Conservation (phyloP, 2,888 invertebrate genomes). For the Rapana venosa region DNA sequence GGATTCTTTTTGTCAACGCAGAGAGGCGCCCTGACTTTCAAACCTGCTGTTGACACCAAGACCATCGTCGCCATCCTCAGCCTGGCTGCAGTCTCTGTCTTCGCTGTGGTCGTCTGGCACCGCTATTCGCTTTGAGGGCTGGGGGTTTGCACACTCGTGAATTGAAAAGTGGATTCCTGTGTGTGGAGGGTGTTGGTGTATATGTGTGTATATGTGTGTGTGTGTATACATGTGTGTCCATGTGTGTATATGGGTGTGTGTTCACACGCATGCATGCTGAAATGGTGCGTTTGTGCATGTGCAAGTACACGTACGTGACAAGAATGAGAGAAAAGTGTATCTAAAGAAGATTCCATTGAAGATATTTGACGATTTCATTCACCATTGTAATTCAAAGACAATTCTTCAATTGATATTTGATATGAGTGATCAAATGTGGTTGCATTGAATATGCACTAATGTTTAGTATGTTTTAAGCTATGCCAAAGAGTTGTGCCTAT, state of each 20-base stretch:
- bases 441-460: no score
- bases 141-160: background rate
- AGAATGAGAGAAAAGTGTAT: no score
- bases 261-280: no score
- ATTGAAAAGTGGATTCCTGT: background rate
- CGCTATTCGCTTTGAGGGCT: background rate
- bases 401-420: no score
- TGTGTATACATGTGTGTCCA: slow-evolving; percentile 12
- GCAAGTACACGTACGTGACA: no score
- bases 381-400: no score
- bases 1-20: background rate
- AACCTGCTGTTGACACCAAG: slow-evolving; percentile 23
- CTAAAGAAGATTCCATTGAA: no score
- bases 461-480: no score
- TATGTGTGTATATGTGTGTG: background rate
- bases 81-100: slow-evolving; percentile 33
- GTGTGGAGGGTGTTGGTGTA: slow-evolving; percentile 20
- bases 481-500: no score
- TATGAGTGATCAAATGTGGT: no score
- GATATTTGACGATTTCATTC: no score
- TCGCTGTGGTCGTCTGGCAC: slow-evolving; percentile 33
- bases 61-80: slow-evolving; percentile 30
- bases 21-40: slow-evolving; percentile 38
- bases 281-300: no score
- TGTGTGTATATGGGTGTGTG: background rate